These are phyloP conservation scores for Discoglossus pictus DNA, from an alignment of 2,797 vertebrate species.

Conservation along the genomic window DNA sequence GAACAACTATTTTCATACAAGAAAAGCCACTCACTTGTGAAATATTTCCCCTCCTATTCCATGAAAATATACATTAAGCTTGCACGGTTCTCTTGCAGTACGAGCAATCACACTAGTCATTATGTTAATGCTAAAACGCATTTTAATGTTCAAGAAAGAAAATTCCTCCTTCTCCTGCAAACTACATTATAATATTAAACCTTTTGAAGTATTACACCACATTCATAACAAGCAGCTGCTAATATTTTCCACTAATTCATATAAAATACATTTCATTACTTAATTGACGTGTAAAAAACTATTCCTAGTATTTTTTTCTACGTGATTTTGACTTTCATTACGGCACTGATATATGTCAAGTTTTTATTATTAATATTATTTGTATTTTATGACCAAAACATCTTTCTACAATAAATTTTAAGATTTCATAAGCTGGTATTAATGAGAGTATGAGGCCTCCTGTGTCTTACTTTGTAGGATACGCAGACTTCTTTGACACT, in stretches of 20 bases:
- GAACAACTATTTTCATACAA: constrained; percentile 33
- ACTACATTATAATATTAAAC: constrained; percentile 1
- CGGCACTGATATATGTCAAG: no score
- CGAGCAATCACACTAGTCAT: constrained; percentile 29
- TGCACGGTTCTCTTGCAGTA: constrained; percentile 1
- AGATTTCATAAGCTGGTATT: constrained; percentile 1
- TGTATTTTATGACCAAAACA: no score
- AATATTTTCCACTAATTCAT: no score
- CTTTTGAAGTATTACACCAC: constrained; percentile 17
- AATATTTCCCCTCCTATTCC: constrained; percentile 8
- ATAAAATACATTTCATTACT: no score
- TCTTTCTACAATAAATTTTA: no score
- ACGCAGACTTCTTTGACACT: constrained; percentile 13
- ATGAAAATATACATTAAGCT: constrained; percentile 34
- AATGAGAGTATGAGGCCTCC: neutral
- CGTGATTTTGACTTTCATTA: no score
- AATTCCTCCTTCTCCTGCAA: constrained; percentile 16
- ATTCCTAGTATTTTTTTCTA: no score
- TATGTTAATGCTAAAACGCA: constrained; percentile 45
- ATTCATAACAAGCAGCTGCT: neutral
- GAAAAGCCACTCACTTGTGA: constrained; percentile 14
- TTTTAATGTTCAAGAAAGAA: constrained; percentile 30
- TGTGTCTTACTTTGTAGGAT: constrained; percentile 5
- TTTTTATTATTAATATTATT: no score
- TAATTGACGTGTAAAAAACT: no score